Evolutionary conservation across 2,888 invertebrate genomes (phyloP).

Genomic region (Ichneumon xanthorius): DNA sequence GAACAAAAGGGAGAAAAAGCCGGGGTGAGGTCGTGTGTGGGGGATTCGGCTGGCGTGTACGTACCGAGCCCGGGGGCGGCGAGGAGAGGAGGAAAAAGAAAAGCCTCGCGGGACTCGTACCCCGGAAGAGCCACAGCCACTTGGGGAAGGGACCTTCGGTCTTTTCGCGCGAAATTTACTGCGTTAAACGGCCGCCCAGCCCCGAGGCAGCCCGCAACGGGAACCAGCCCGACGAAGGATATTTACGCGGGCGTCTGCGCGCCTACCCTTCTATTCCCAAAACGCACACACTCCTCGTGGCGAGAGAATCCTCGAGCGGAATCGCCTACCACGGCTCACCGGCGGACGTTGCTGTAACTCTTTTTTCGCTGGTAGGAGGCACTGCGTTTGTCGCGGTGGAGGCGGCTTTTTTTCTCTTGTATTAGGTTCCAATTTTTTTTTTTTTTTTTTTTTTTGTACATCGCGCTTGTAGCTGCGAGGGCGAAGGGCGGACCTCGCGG

Average conservation of each 20-base stretch:
- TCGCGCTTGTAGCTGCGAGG: neutral
- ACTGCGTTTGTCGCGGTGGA: slow-evolving; percentile 33
- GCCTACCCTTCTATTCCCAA: slow-evolving; percentile 44
- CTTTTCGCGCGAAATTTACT: slow-evolving; percentile 75
- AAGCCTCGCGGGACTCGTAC: slow-evolving; percentile 80
- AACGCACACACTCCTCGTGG: slow-evolving; percentile 38
- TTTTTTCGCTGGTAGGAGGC: slow-evolving; percentile 18
- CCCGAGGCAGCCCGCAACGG: slow-evolving; percentile 50
- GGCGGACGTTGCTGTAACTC: slow-evolving; percentile 27
- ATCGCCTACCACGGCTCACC: neutral
- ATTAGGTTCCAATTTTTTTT: neutral
- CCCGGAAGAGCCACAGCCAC: slow-evolving; percentile 78
- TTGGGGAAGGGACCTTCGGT: slow-evolving; percentile 75
- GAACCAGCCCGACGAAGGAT: slow-evolving; percentile 45
- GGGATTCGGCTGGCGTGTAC: neutral
- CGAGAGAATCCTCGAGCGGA: slow-evolving; percentile 36
- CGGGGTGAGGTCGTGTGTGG: slow-evolving; percentile 16
- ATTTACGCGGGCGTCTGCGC: slow-evolving; percentile 40
- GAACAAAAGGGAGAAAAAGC: slow-evolving; percentile 26
- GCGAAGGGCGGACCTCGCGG: neutral
- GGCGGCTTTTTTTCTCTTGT: slow-evolving; percentile 20
- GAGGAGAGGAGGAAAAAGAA: slow-evolving; percentile 64
- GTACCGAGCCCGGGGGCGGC: slow-evolving; percentile 10
- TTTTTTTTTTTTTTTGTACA: neutral
- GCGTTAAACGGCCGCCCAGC: slow-evolving; percentile 73